phyloP scores from a whole-genome alignment of 2,888 invertebrate genomes.

The Hanleya hanleyi region DNA sequence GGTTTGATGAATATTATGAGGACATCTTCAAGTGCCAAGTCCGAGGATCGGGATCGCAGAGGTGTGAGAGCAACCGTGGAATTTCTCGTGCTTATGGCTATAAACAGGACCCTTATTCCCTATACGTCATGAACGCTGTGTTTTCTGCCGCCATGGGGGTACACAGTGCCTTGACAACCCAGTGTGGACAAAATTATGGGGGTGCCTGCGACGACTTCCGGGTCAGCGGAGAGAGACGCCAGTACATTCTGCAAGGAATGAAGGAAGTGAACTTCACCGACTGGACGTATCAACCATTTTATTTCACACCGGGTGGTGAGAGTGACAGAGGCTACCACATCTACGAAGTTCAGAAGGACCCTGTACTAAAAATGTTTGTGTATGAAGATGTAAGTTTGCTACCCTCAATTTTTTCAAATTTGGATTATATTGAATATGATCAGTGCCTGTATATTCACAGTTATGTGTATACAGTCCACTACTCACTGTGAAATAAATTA shows the following conservation, averaged over 20 bases:
- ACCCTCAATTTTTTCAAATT: too few species aligned
- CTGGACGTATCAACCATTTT: constrained; percentile 62
- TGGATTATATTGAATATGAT: too few species aligned
- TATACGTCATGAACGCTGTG: constrained; percentile 70
- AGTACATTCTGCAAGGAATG: constrained; percentile 50
- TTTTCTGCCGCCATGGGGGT: constrained; percentile 65
- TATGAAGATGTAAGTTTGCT: constrained; percentile 51
- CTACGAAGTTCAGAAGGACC: constrained; percentile 45
- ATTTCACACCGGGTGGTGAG: constrained; percentile 56
- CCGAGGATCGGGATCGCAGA: neutral
- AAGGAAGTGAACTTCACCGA: constrained; percentile 56
- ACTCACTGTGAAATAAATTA: too few species aligned
- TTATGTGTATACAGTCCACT: too few species aligned
- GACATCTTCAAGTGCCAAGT: constrained; percentile 61
- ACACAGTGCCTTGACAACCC: constrained; percentile 46
- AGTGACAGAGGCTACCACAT: constrained; percentile 68
- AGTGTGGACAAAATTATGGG: constrained; percentile 41
- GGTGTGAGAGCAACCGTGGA: neutral
- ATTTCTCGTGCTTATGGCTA: constrained; percentile 31
- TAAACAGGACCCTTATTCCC: constrained; percentile 64
- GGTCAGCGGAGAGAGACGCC: constrained; percentile 57
- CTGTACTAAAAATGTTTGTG: constrained; percentile 28
- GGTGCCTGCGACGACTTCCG: constrained; percentile 37
- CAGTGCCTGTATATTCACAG: too few species aligned
- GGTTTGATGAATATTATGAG: constrained; percentile 75